Evolutionary conservation across 2,888 invertebrate species (phyloP).

Genomic region (Amiota minor): DNA sequence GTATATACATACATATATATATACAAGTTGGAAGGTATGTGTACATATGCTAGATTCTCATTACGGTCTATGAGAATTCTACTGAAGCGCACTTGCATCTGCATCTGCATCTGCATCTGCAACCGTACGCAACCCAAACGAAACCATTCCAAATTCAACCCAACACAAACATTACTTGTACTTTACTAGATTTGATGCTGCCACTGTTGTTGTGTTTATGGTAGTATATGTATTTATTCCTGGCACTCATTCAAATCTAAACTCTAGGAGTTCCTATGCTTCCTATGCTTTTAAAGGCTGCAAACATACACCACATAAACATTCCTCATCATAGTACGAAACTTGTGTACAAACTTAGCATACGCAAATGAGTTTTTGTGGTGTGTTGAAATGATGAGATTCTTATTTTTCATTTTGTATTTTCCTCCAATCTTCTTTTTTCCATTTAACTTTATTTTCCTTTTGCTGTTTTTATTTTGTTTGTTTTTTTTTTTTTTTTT

Average conservation of each 20-base stretch:
- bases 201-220: neutral
- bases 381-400: conserved; percentile 33
- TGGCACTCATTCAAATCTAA: conserved; percentile 31
- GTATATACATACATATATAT: no score
- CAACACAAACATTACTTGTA: no score
- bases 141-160: no score
- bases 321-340: no score
- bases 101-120: neutral
- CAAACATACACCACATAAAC: no score
- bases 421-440: conserved; percentile 21
- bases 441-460: conserved; percentile 17
- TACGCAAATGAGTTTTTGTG: conserved; percentile 40
- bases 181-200: neutral
- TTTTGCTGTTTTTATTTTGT: neutral
- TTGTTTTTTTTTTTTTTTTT: neutral
- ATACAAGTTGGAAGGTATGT: neutral
- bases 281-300: neutral
- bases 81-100: conserved; percentile 1
- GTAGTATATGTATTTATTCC: conserved; percentile 15
- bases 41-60: neutral
- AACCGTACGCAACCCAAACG: no score
- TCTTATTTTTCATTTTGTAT: conserved; percentile 46
- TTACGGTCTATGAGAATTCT: neutral
- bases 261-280: conserved; percentile 1
- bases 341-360: neutral